Evolutionary conservation across 2,113 vertebrate species (phyloP).

Genomic region (Lepus americanus): DNA sequence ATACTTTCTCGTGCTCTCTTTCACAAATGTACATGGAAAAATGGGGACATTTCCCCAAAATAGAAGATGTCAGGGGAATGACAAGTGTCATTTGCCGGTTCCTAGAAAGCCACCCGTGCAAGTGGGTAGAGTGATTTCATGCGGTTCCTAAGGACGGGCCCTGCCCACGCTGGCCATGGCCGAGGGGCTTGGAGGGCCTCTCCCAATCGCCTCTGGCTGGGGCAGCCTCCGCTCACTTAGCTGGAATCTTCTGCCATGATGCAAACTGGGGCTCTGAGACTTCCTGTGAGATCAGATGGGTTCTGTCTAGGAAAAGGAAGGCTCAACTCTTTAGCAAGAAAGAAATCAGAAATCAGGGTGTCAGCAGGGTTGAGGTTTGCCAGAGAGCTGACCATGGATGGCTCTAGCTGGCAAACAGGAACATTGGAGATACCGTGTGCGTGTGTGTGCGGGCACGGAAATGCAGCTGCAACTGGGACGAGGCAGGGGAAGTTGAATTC

Average conservation of each 20-base stretch:
- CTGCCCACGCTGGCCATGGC: background rate
- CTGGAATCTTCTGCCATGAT: background rate
- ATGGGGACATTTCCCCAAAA: background rate
- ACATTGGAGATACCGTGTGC: background rate
- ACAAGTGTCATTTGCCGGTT: background rate
- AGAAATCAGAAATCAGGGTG: background rate
- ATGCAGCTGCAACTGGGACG: background rate
- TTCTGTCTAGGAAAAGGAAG: background rate
- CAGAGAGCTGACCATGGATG: background rate
- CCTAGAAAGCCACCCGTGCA: background rate
- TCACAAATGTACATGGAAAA: background rate
- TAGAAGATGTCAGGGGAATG: background rate
- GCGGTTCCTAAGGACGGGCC: background rate
- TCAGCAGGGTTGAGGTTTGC: constrained; percentile 33
- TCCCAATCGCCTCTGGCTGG: background rate
- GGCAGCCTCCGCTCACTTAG: background rate
- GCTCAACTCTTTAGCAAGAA: background rate
- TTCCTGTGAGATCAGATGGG: background rate
- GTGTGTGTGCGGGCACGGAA: background rate
- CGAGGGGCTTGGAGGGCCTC: too few species aligned
- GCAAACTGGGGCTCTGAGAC: background rate
- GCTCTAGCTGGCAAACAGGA: background rate
- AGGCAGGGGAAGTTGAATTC: background rate
- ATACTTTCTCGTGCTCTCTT: background rate
- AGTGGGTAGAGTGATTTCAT: too few species aligned